Conservation (phyloP, 2,113 vertebrate species). For the Numenius arquata region DNA sequence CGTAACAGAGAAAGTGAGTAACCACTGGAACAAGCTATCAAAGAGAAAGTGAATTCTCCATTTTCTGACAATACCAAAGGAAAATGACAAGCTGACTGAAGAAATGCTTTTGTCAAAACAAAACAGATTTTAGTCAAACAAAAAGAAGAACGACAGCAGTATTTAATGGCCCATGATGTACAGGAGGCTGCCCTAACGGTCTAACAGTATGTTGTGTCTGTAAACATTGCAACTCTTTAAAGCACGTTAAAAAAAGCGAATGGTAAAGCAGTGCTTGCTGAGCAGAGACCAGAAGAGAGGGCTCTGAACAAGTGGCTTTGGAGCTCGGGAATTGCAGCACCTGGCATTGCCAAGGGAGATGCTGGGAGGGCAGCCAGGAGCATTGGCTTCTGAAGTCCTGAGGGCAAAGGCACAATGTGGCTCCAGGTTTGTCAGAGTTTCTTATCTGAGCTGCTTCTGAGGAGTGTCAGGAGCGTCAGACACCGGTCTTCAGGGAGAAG, state of each 20-base stretch:
- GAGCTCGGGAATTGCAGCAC: not conserved
- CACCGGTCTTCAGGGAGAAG: not conserved
- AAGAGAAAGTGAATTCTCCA: not conserved
- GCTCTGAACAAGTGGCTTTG: not conserved
- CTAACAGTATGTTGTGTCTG: not conserved
- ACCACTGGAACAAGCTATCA: not conserved
- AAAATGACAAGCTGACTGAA: not conserved
- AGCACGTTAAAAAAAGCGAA: not conserved
- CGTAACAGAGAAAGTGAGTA: not conserved
- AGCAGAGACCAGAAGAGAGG: not conserved
- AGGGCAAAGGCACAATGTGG: not conserved
- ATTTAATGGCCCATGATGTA: not conserved
- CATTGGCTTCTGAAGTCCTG: not conserved
- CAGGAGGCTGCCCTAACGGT: not conserved
- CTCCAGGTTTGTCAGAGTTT: not conserved
- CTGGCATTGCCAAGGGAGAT: not conserved
- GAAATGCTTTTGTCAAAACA: not conserved
- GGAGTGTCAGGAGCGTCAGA: rapidly evolving
- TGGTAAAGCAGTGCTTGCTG: not conserved
- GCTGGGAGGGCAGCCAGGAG: not conserved
- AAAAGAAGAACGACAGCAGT: not conserved
- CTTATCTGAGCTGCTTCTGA: not conserved
- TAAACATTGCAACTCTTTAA: not conserved
- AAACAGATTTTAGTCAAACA: not conserved
- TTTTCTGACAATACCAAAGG: not conserved